Base-by-base conservation (phyloP, 1,140 invertebrate species). In the Drosophila sproati region DNA sequence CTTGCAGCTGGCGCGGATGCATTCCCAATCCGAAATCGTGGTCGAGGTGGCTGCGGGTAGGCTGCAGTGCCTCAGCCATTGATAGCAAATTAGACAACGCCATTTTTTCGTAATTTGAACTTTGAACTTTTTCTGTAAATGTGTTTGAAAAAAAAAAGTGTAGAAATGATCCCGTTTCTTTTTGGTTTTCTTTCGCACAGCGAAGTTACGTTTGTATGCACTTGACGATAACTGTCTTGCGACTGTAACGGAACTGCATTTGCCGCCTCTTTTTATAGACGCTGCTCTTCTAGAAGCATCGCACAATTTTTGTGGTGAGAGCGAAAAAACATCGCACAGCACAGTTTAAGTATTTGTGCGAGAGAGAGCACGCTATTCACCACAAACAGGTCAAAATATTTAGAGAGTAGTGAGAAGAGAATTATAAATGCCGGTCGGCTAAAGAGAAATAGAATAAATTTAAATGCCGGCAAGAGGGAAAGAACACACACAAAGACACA, bases 21-120 rank as follows among this genome's bases (percentile, higher is more conserved):
- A 82, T 28, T 4, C 81, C 82, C 70, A 81, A 35, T 8, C 83
- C 83, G 35, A 83, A 85, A 5, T 90, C 82, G 52, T 90, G 85
- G 7, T 80, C 41, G 55, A 20, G 80, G 66, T 12, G 28, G 20
- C 20, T 62, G 34, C 70, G 85, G 4, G 20, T 20, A 20, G 70
- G 67, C 55, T 80, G 77, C 45, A 88, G 35, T 6, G 79, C 80
- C 45, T 88, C 83, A 35, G 78, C 74, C 62, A 88, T 54, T 5
- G 77, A 75, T 20, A 88, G 31, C n/a, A 88, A 56, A 28, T 78
- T 76, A 3, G 85, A 89, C 3, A 88, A 62, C 67, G 83, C 66
- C 83, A 88, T 88, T 69, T 89, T 89, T 20, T 20, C 20, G 20
- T 20, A 20, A 20, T 20, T 4, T 4, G 10, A 1, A 43, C 10